Conservation (phyloP, 2,888 invertebrate genomes). For the Chrysolina americana region DNA sequence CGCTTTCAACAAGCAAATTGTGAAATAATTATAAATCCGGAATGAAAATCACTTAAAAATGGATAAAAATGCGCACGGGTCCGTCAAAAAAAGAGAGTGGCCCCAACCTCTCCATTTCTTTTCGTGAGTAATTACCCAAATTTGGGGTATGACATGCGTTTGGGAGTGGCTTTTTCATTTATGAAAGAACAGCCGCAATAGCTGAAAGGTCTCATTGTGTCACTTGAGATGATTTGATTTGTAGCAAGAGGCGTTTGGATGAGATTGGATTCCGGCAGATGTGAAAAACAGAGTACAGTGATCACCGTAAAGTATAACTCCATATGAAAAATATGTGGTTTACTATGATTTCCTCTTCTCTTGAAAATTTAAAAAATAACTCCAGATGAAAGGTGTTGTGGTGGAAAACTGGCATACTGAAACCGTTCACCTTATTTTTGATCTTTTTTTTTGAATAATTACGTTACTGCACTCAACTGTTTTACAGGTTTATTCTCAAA, state of each 20-base stretch:
- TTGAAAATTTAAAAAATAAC: no score
- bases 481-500: no score
- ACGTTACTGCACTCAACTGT: no score
- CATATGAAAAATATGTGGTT: no score
- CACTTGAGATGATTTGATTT: conserved; percentile 38
- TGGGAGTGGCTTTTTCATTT: conserved; percentile 45
- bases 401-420: no score
- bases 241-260: conserved; percentile 25
- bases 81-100: conserved; percentile 46
- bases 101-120: conserved; percentile 40
- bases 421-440: no score
- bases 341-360: no score
- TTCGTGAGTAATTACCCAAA: conserved; percentile 58
- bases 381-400: no score
- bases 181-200: conserved; percentile 39
- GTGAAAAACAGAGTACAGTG: no score
- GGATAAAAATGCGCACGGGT: conserved; percentile 42
- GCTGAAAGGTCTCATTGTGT: conserved; percentile 32
- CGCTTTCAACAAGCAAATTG: conserved; percentile 51
- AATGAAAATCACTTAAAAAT: conserved; percentile 46
- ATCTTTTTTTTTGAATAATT: no score
- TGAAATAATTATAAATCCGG: conserved; percentile 52
- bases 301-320: no score
- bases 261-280: background rate
- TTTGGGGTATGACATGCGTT: conserved; percentile 55